A percentile compares a stretch with the other conserved stretches of the same genome.
Conservation (phyloP, 2,888 invertebrate genomes). For the Oconnorella tubifera region DNA sequence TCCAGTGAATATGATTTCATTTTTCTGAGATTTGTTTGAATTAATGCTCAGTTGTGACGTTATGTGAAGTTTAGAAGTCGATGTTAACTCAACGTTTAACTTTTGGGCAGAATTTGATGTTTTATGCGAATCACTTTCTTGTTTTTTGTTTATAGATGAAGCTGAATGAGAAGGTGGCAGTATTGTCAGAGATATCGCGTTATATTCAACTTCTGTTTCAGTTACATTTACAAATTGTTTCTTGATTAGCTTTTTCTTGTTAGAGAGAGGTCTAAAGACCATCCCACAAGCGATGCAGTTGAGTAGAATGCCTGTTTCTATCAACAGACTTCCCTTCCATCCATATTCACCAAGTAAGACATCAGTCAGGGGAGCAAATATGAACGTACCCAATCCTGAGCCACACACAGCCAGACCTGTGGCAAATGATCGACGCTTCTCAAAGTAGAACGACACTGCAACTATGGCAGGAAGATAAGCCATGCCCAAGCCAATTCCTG, state of each 20-base stretch:
- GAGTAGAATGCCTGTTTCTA: conserved; percentile 78
- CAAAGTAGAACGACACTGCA: conserved; percentile 95
- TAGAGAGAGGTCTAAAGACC: conserved; percentile 71
- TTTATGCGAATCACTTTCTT: not conserved
- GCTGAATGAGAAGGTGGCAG: too few species aligned
- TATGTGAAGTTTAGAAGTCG: not conserved
- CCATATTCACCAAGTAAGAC: conserved; percentile 65
- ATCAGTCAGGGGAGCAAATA: conserved; percentile 69
- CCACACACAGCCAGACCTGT: conserved; percentile 95
- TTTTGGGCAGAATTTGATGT: not conserved
- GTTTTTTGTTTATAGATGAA: not conserved
- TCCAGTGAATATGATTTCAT: conserved; percentile 85
- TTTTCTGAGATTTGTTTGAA: conserved; percentile 57
- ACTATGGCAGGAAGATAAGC: conserved; percentile 98
- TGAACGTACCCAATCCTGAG: conserved; percentile 89
- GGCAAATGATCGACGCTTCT: conserved; percentile 86
- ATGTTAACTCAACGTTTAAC: not conserved
- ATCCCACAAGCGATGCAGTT: conserved; percentile 85
- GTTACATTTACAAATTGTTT: too few species aligned
- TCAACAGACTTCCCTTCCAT: conserved; percentile 81
- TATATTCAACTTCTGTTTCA: not conserved
- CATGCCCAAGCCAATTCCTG: conserved; percentile 83
- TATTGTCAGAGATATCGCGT: not conserved
- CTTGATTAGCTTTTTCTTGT: not conserved
- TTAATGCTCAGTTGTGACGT: not conserved